These are phyloP conservation scores for Bruchidius siliquastri DNA, from an alignment of 2,888 invertebrate species.

Conservation along the genomic window DNA sequence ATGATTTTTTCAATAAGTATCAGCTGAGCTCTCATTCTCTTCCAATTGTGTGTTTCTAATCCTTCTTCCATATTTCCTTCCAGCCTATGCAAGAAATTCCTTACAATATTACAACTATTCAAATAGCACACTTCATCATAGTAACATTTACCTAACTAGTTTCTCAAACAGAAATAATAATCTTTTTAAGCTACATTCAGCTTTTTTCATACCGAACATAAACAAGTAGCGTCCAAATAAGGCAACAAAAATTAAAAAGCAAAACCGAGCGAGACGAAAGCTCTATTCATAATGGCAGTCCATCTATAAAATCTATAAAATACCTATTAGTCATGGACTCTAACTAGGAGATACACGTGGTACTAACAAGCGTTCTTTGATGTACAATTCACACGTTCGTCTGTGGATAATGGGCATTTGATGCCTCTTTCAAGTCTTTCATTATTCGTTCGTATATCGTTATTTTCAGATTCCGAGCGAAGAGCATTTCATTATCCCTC, in stretches of 20 bases:
- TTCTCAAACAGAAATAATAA: neutral
- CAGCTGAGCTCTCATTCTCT: neutral
- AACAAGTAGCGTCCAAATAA: neutral
- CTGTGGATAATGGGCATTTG: constrained; percentile 2
- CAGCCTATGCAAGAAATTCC: no score
- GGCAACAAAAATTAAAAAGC: neutral
- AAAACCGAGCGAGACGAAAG: neutral
- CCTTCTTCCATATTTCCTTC: no score
- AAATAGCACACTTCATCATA: no score
- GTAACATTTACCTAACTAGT: neutral
- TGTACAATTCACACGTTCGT: constrained; percentile 10
- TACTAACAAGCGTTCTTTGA: constrained; percentile 3
- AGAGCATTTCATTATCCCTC: neutral
- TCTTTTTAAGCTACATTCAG: neutral
- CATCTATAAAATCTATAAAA: constrained; percentile 11
- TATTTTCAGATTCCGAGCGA: neutral
- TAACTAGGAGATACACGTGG: constrained; percentile 8
- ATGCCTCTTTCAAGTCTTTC: neutral
- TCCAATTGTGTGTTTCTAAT: no score
- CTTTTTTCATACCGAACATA: neutral
- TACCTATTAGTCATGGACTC: constrained; percentile 17
- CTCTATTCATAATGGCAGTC: neutral
- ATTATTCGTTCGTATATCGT: neutral
- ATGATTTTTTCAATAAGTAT: no score
- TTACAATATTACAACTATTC: no score